These are phyloP conservation scores for Carapus acus DNA, from an alignment of 2,797 vertebrate species.

Conservation along the genomic window DNA sequence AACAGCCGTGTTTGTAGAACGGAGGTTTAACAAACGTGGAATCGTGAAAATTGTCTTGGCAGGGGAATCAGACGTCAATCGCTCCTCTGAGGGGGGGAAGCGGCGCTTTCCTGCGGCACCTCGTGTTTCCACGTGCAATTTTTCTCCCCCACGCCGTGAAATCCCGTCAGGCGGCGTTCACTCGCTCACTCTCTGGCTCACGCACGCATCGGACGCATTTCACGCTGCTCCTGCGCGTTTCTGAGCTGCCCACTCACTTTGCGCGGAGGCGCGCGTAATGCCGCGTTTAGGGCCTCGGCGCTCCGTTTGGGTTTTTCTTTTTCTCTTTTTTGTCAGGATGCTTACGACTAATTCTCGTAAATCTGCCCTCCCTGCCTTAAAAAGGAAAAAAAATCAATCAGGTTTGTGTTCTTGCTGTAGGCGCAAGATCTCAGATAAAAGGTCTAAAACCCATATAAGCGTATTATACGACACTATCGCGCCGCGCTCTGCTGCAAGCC, in stretches of 20 bases:
- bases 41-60: constrained; percentile 54
- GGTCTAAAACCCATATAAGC: background rate
- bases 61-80: constrained; percentile 63
- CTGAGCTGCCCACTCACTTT: constrained; percentile 48
- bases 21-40: constrained; percentile 53
- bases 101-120: constrained; percentile 59
- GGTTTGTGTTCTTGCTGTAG: background rate
- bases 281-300: constrained; percentile 11
- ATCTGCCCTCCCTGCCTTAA: background rate
- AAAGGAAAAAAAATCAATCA: background rate
- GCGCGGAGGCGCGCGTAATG: constrained; percentile 28
- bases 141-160: constrained; percentile 67
- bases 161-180: constrained; percentile 72
- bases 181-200: constrained; percentile 57
- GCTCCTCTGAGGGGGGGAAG: constrained; percentile 57
- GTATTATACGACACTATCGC: background rate
- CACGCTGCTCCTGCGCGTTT: constrained; percentile 59
- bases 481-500: too few species aligned
- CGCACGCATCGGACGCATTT: constrained; percentile 66
- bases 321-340: background rate
- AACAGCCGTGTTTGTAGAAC: constrained; percentile 50
- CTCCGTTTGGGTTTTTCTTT: too few species aligned
- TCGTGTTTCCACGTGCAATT: constrained; percentile 70
- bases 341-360: background rate
- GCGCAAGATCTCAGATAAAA: background rate